Evolutionary conservation across 2,113 vertebrate species (phyloP), one percentile per base, ranked within the genome.

Genomic region (Otocyon megalotis): DNA sequence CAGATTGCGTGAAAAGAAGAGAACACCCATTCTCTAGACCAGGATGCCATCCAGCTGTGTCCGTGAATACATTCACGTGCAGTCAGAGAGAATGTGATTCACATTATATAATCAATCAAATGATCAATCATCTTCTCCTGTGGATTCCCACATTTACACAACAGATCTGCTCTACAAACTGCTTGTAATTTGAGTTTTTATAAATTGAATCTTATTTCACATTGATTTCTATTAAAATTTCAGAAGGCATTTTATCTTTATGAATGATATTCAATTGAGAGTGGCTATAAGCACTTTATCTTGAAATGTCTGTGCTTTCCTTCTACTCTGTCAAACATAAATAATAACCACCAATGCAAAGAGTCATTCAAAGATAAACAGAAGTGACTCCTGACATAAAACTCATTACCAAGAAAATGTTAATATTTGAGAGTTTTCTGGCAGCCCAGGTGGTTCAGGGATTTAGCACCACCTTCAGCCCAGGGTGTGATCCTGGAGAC

Each of bases 191-290:
- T 83, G 43, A 89, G 56, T 62, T 95, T 94, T 96, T 92, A 69
- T 80, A 60, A 87, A 69, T 20, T 32, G 53, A 87, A 90, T 80
- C 67, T 96, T 71, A 79, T 32, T 93, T 94, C 43, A 50, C 69
- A 82, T 80, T 93, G 92, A 93, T 95, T 96, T 89, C 50, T 74
- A 96, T 90, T 54, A 92, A 93, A 79, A 86, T 79, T 92, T 89
- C 92, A 89, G 82, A 92, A 76, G 62, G 77, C 62, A 12, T 67
- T 76, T 65, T 83, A 37, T 69, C 84, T 83, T 96, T 84, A 77
- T 81, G 69, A 92, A 62, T 60, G 69, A 69, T 17, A 72, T n/a
- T 95, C 87, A 76, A 7, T 17, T 81, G 83, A 83, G 26, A 91
- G 24, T 15, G 8, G 56, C 48, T 43, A 22, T 5, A 37, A 32